Conservation (phyloP, 2,113 vertebrate species). For the Mastomys natalensis region DNA sequence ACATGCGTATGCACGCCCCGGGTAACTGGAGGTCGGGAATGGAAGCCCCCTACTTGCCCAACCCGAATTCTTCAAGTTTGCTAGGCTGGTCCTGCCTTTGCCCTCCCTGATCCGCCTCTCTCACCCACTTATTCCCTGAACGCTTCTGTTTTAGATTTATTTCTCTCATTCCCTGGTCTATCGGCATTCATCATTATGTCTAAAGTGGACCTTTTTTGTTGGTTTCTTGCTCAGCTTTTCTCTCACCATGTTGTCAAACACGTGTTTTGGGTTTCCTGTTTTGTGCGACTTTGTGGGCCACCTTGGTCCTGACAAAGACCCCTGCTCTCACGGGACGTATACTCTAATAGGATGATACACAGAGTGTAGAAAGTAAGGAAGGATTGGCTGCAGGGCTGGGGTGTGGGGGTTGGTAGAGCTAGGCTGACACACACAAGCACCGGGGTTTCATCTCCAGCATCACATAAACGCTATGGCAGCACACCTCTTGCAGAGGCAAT, state of each 20-base stretch:
- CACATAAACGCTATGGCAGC: background rate
- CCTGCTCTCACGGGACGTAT: background rate
- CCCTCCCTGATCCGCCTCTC: background rate
- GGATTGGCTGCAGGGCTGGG: background rate
- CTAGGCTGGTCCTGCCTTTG: background rate
- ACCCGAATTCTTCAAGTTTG: background rate
- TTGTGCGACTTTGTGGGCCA: background rate
- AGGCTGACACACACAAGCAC: background rate
- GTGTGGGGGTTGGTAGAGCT: background rate
- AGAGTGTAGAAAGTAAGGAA: background rate
- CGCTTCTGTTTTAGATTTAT: background rate
- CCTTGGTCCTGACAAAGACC: background rate
- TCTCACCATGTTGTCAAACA: slow-evolving; percentile 7
- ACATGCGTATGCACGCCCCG: too few relatives aligned
- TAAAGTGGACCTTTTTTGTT: slow-evolving; percentile 16
- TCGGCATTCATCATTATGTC: background rate
- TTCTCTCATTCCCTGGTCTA: background rate
- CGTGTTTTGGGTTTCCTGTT: background rate
- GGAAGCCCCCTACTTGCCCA: background rate
- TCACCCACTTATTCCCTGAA: background rate
- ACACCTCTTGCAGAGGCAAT: background rate
- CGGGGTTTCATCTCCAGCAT: background rate
- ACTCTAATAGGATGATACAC: background rate
- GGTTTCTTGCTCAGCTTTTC: background rate
- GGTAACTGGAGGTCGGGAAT: background rate